Conservation (phyloP, 2,888 invertebrate genomes). For the Trypoxylon attenuatum region DNA sequence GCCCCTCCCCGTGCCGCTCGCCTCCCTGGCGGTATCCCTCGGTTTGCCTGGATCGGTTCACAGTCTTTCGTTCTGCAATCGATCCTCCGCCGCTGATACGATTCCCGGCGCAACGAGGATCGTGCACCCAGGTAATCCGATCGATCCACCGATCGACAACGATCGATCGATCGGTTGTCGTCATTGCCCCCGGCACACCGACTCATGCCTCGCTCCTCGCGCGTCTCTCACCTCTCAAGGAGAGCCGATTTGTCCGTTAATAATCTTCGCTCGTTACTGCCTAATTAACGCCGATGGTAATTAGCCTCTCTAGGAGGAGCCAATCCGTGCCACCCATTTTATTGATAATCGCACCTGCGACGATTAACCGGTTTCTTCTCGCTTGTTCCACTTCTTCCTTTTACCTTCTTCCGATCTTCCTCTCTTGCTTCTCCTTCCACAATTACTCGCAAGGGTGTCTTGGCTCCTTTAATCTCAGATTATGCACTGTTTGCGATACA, state of each 20-base stretch:
- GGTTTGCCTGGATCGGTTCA: constrained; percentile 28
- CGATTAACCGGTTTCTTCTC: constrained; percentile 45
- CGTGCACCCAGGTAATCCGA: constrained; percentile 52
- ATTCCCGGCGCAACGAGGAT: constrained; percentile 43
- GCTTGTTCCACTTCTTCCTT: too few species aligned
- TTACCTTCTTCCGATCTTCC: too few species aligned
- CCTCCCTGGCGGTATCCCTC: too few species aligned
- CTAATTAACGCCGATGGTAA: constrained; percentile 43
- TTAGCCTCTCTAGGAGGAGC: constrained; percentile 34
- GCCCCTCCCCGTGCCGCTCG: constrained; percentile 10
- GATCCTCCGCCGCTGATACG: constrained; percentile 68
- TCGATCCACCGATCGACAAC: constrained; percentile 40
- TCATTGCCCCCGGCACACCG: constrained; percentile 44
- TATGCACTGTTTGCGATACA: constrained; percentile 30
- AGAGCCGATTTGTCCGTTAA: constrained; percentile 51
- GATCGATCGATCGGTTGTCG: constrained; percentile 52
- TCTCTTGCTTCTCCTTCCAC: background rate
- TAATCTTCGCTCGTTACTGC: constrained; percentile 43
- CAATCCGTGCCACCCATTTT: constrained; percentile 15
- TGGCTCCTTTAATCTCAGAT: constrained; percentile 23
- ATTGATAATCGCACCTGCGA: constrained; percentile 26
- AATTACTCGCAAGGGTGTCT: constrained; percentile 18
- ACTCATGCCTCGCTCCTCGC: constrained; percentile 45
- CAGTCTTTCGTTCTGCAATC: constrained; percentile 64
- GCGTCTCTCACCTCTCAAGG: constrained; percentile 38